phyloP scores from a whole-genome alignment of 1,140 invertebrate genomes.

The Rhagoletis pomonella region DNA sequence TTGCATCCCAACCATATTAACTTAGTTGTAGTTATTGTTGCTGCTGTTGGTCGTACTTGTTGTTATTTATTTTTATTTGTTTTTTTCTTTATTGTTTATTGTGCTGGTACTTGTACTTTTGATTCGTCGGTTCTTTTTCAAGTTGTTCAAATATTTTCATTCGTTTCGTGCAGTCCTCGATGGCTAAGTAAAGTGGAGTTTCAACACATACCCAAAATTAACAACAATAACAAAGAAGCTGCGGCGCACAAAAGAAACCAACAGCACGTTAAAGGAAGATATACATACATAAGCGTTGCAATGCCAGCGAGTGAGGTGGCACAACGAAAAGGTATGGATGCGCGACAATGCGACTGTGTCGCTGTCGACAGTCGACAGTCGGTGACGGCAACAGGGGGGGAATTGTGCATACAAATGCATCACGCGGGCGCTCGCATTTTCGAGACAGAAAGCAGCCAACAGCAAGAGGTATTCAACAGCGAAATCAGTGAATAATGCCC shows the following conservation, averaged over 20 bases:
- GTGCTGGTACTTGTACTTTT: neutral
- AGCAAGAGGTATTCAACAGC: no score
- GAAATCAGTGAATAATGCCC: neutral
- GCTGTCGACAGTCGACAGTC: neutral
- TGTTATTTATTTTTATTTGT: neutral
- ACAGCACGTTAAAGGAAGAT: no score
- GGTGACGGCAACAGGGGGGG: neutral
- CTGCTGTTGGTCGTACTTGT: neutral
- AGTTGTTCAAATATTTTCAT: neutral
- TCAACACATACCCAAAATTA: slow-evolving; percentile 2
- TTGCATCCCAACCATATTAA: neutral
- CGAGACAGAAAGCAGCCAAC: slow-evolving; percentile 4
- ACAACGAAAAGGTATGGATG: neutral
- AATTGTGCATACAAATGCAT: neutral
- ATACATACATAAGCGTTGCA: neutral
- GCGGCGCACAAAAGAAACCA: neutral
- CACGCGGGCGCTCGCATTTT: neutral
- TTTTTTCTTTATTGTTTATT: neutral
- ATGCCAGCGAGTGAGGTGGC: neutral
- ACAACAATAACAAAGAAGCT: neutral
- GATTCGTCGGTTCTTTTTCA: neutral
- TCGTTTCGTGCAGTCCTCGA: neutral
- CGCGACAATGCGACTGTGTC: neutral
- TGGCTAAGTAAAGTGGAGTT: neutral
- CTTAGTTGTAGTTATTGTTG: neutral